Conservation (phyloP, 2,888 invertebrate genomes). For the Entomobrya proxima region DNA sequence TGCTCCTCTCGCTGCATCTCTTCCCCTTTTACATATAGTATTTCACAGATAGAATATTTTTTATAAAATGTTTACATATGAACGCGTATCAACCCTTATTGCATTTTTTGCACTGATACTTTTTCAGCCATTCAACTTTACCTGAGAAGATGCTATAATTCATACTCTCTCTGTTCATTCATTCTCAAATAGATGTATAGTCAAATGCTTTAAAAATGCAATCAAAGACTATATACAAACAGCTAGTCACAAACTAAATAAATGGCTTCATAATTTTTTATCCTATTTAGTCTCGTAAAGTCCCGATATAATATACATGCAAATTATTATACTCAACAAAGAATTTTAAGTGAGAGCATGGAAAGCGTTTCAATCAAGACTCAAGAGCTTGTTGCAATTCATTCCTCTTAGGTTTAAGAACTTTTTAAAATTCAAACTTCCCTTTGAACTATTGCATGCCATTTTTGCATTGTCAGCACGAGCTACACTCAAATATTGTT, state of each 20-base stretch:
- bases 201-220: no score
- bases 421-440: neutral
- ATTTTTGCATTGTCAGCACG: neutral
- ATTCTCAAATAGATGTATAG: no score
- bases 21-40: neutral
- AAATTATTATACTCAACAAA: neutral
- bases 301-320: no score
- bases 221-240: neutral
- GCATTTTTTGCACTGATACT: neutral
- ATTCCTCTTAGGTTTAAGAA: neutral
- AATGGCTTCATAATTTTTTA: neutral
- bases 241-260: neutral
- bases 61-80: no score
- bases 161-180: no score
- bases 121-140: neutral
- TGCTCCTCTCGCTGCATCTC: neutral
- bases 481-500: no score
- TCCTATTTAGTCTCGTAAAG: neutral
- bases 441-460: no score
- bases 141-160: no score
- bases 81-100: neutral
- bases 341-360: neutral
- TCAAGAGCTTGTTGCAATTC: neutral
- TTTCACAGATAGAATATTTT: no score
- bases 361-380: neutral